Percentiles rank a stretch among this genome's conserved stretches.
phyloP scores from a whole-genome alignment of 1,140 invertebrate species.

The Conus betulinus region DNA sequence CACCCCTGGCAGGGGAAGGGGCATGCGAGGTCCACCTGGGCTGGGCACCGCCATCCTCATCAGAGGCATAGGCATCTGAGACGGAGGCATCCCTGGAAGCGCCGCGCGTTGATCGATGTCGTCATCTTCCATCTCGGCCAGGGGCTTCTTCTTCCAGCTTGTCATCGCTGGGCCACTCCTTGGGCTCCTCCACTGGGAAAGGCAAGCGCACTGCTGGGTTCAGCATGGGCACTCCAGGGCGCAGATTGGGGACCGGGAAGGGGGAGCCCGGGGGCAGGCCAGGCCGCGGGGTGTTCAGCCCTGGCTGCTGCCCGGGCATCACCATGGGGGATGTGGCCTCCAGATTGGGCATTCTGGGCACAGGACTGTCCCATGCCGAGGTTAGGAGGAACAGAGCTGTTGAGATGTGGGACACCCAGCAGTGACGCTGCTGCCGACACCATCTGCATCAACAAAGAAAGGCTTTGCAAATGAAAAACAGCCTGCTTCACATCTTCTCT shows the following conservation, averaged over 20 bases:
- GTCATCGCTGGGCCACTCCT: constrained; percentile 31
- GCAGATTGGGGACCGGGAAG: constrained; percentile 17
- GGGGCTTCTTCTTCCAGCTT: constrained; percentile 33
- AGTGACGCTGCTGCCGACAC: constrained; percentile 12
- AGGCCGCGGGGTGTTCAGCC: background rate
- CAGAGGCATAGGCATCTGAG: constrained; percentile 9
- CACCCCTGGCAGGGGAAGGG: background rate
- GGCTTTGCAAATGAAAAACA: background rate
- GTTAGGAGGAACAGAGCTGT: background rate
- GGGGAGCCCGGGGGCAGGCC: background rate
- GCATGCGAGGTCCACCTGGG: constrained; percentile 10
- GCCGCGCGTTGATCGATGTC: constrained; percentile 19
- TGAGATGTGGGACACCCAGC: background rate
- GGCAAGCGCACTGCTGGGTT: background rate
- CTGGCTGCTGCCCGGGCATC: constrained; percentile 16
- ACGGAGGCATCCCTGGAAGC: background rate
- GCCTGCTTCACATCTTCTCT: background rate
- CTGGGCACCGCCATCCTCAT: constrained; percentile 2
- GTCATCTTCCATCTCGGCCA: constrained; percentile 33
- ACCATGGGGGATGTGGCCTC: background rate
- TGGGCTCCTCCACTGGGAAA: constrained; percentile 21
- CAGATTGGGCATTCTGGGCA: background rate
- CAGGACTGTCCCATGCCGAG: background rate
- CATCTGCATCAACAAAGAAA: constrained; percentile 17
- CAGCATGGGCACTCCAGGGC: background rate